Percentiles rank a stretch among this genome's conserved stretches.
These are phyloP conservation scores for Steatornis caripensis DNA, from an alignment of 2,113 vertebrate species.

Conservation along the genomic window DNA sequence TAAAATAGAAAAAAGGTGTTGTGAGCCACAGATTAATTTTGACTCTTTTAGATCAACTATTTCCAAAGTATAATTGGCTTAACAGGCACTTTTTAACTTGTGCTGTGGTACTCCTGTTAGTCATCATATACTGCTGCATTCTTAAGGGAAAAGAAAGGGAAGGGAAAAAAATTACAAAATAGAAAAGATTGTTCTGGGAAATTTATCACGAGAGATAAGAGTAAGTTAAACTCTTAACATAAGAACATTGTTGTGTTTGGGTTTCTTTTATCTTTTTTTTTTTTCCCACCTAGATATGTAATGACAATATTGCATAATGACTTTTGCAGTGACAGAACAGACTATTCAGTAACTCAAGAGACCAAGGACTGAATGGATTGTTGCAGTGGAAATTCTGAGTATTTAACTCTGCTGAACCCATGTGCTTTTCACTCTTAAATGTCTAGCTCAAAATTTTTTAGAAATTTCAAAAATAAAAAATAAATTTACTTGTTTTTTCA, in stretches of 20 bases:
- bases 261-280: background rate
- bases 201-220: background rate
- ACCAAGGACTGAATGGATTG: accelerated
- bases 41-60: accelerated
- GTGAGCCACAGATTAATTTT: background rate
- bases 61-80: background rate
- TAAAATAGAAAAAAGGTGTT: background rate
- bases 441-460: background rate
- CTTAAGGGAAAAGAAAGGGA: background rate
- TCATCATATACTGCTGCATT: background rate
- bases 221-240: background rate
- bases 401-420: background rate
- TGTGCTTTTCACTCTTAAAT: background rate
- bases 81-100: background rate
- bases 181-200: background rate
- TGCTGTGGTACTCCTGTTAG: background rate
- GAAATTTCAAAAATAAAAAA: background rate
- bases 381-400: background rate
- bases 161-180: background rate
- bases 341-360: background rate
- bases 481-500: accelerated
- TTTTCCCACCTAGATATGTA: no score
- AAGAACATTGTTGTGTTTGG: accelerated
- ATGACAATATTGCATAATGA: background rate
- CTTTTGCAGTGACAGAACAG: background rate